phyloP scores from a whole-genome alignment of 2,113 vertebrate genomes.

The Nymphicus hollandicus region DNA sequence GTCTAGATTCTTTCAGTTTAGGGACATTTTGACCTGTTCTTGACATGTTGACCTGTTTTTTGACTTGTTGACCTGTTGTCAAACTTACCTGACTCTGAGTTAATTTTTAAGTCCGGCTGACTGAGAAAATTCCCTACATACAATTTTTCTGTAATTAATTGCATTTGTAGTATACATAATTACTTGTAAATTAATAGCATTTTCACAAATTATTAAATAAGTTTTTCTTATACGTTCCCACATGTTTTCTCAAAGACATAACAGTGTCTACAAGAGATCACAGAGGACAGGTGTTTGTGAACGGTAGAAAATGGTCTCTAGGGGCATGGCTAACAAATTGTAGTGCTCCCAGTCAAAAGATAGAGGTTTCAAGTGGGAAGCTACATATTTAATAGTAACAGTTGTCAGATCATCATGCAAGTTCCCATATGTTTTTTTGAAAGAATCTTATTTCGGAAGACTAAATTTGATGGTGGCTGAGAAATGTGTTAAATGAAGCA shows the following conservation, averaged over 20 bases:
- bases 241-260: background rate
- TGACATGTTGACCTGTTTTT: background rate
- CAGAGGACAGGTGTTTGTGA: background rate
- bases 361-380: background rate
- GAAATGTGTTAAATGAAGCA: constrained; percentile 21
- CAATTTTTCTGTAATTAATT: background rate
- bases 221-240: background rate
- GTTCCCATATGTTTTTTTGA: constrained; percentile 6
- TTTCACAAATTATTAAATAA: background rate
- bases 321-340: background rate
- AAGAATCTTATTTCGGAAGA: background rate
- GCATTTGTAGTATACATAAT: background rate
- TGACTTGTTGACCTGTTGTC: background rate
- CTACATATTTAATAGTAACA: background rate
- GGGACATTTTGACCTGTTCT: background rate
- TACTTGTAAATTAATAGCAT: background rate
- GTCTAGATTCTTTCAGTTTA: background rate
- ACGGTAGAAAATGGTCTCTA: background rate
- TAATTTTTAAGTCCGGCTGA: background rate
- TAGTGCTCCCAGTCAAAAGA: background rate
- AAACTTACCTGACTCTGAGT: background rate
- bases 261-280: background rate
- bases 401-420: background rate
- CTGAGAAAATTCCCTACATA: background rate
- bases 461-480: background rate